Evolutionary conservation across 2,113 vertebrate genomes (phyloP).

Genomic region (Ascaphus truei): DNA sequence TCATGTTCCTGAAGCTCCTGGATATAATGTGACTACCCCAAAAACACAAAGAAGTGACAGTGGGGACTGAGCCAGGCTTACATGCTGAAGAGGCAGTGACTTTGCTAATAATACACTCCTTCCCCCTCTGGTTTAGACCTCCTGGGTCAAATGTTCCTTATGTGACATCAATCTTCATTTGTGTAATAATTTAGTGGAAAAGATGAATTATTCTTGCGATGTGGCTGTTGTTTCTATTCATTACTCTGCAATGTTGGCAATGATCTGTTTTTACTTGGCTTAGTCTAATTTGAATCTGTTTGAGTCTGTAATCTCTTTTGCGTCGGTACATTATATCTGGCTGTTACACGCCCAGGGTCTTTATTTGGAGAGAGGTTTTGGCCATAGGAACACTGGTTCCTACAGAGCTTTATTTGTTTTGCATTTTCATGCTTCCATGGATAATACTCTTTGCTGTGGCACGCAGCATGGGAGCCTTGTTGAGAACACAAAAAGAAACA

Average conservation of each 20-base stretch:
- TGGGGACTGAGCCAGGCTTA: too few species aligned
- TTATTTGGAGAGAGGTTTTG: slow-evolving; percentile 26
- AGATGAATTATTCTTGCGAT: background rate
- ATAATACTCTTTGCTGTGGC: slow-evolving; percentile 27
- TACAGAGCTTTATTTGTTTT: slow-evolving; percentile 31
- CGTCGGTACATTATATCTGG: slow-evolving; percentile 11
- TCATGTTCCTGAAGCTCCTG: too few species aligned
- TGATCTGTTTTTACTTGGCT: slow-evolving; percentile 12
- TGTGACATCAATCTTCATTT: too few species aligned
- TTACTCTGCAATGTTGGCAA: background rate
- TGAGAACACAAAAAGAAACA: slow-evolving; percentile 7
- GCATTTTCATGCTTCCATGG: slow-evolving; percentile 33
- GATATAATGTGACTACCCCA: too few species aligned
- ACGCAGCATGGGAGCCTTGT: slow-evolving; percentile 17
- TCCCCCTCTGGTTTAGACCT: too few species aligned
- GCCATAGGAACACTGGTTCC: slow-evolving; percentile 17
- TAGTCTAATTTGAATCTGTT: slow-evolving; percentile 23
- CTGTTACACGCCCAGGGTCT: slow-evolving; percentile 31
- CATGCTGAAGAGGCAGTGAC: too few species aligned
- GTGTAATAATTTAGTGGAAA: too few species aligned
- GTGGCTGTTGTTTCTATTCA: background rate
- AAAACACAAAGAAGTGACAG: too few species aligned
- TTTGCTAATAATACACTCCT: too few species aligned
- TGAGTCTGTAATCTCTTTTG: slow-evolving; percentile 26
- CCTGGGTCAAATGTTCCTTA: too few species aligned